Evolutionary conservation across 2,113 vertebrate species (phyloP).

Genomic region (Danio rerio): GRCz12tu NC_133198.1:27561501-27562000

Average conservation of each 20-base stretch:
- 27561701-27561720: slow-evolving; percentile 25
- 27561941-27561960: too few relatives aligned
- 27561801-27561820: neutral
- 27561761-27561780: neutral
- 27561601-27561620: slow-evolving; percentile 57
- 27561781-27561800: neutral
- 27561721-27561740: slow-evolving; percentile 9
- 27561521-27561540: slow-evolving; percentile 52
- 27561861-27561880: neutral
- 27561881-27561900: neutral
- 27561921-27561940: neutral
- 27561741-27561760: neutral
- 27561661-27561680: slow-evolving; percentile 2
- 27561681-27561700: slow-evolving; percentile 12
- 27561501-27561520: slow-evolving; percentile 38
- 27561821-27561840: neutral
- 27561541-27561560: slow-evolving; percentile 60
- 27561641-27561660: slow-evolving; percentile 52
- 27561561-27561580: slow-evolving; percentile 52
- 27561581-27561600: slow-evolving; percentile 30
- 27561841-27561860: neutral
- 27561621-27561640: slow-evolving; percentile 41
- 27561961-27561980: neutral
- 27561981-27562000: neutral
- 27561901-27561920: neutral